Evolutionary conservation across 2,113 vertebrate genomes (phyloP), one percentile per base, ranked within the genome.

Genomic region (Nerophis ophidion): DNA sequence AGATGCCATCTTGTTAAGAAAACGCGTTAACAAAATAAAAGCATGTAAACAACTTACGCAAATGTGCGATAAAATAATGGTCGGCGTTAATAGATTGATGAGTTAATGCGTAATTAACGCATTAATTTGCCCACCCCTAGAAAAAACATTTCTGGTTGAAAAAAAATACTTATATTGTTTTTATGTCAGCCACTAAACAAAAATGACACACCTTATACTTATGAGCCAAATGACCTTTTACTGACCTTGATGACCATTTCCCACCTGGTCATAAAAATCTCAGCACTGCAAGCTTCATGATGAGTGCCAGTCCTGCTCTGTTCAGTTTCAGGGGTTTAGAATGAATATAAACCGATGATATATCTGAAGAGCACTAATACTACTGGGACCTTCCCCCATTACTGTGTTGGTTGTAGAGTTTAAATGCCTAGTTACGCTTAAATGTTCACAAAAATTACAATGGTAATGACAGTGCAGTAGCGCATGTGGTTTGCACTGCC

Each of bases 201-300:
- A 47, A 64, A 57, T 36, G 26, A 48, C 17, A 42, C 44, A 55
- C 62, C 60, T 47, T 53, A 53, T 51, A 64, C 57, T 60, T 72
- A 74, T 70, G 36, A 67, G 76, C 53, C 14, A 34, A 58, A 52
- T 62, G 65, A 71, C 78, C 74, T 68, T 81, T 75, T 78, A 76
- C 71, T 50, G 65, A 70, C 72, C 59, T 64, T 61, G 36, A 67
- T 80, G 76, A 73, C 69, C 78, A 53, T 52, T 81, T 68, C 64
- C 71, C 14, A 77, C 63, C 61, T 77, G 70, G 66, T 73, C 68
- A 70, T 85, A 82, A 81, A 84, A 66, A 76, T 75, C 61, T 70
- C 64, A 70, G 48, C 63, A 45, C 63, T 68, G 35, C 33, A 16
- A 57, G 71, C 49, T 69, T 65, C 49, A 36, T 71, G 72, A 81